These are phyloP conservation scores for Myocastor coypus DNA, from an alignment of 2,113 vertebrate genomes.

Conservation along the genomic window DNA sequence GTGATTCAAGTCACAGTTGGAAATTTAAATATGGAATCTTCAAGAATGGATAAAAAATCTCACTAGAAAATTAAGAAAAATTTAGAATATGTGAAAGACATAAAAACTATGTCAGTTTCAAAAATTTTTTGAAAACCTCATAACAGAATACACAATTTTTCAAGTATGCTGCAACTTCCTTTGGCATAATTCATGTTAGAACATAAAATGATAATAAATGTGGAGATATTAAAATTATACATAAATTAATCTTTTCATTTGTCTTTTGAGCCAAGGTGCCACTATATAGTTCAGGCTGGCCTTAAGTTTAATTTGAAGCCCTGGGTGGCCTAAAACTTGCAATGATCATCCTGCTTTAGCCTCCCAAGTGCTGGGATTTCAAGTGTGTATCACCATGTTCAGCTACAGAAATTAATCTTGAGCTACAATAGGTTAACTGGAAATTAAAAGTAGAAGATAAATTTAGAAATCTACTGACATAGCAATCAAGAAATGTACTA, in stretches of 20 bases:
- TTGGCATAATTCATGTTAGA: not conserved
- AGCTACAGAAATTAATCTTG: not conserved
- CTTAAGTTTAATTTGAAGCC: too few species aligned
- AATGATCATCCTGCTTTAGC: too few species aligned
- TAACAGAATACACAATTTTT: not conserved
- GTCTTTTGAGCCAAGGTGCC: too few species aligned
- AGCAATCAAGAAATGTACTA: not conserved
- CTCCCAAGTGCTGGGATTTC: too few species aligned
- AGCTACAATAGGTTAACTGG: not conserved
- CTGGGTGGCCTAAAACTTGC: too few species aligned
- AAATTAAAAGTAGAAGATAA: not conserved
- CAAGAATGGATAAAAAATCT: not conserved
- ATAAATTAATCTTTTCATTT: not conserved
- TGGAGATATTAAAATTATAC: not conserved
- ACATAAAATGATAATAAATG: not conserved
- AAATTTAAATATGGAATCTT: not conserved
- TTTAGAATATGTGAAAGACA: not conserved
- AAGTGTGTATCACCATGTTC: too few species aligned
- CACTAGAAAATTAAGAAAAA: not conserved
- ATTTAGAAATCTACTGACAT: not conserved
- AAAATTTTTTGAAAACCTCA: not conserved
- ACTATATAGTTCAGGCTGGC: too few species aligned
- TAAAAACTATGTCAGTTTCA: not conserved
- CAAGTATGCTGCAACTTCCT: not conserved
- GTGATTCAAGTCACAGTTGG: not conserved